These are phyloP conservation scores for Aethes cnicana DNA, from an alignment of 2,888 invertebrate genomes.

Conservation along the genomic window DNA sequence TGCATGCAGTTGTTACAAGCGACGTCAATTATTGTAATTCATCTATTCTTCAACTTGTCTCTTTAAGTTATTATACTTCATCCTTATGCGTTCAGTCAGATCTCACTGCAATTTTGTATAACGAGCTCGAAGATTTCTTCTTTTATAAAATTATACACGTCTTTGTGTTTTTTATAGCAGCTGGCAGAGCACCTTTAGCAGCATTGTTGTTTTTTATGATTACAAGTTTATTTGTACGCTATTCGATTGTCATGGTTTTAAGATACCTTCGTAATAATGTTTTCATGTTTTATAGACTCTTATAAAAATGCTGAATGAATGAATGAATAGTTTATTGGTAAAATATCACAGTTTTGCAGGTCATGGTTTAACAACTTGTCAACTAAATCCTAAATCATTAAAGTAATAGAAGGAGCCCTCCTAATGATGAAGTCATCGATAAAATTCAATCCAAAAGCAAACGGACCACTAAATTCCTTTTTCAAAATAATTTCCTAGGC, in stretches of 20 bases:
- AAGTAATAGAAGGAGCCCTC: no score
- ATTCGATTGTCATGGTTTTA: no score
- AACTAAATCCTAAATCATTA: no score
- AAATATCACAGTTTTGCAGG: no score
- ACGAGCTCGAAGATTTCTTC: conserved; percentile 26
- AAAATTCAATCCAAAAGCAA: conserved; percentile 39
- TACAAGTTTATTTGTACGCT: conserved; percentile 3
- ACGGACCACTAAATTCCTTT: conserved; percentile 45
- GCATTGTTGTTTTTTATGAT: neutral
- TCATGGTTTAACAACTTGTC: no score
- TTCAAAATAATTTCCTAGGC: conserved; percentile 39
- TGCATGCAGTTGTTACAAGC: conserved; percentile 15
- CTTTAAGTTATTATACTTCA: conserved; percentile 19
- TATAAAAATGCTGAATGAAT: no score
- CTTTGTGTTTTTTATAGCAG: conserved; percentile 15
- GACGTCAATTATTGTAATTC: conserved; percentile 24
- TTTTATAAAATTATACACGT: conserved; percentile 17
- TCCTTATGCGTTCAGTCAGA: conserved; percentile 26
- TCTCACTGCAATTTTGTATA: conserved; percentile 24
- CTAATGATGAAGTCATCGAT: no score
- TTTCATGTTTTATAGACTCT: no score
- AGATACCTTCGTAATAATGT: no score
- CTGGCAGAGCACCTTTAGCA: conserved; percentile 11
- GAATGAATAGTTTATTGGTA: no score
- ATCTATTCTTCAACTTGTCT: conserved; percentile 20